Evolutionary conservation across 1,140 invertebrate genomes (phyloP).

Genomic region (Pseudoatta argentina): DNA sequence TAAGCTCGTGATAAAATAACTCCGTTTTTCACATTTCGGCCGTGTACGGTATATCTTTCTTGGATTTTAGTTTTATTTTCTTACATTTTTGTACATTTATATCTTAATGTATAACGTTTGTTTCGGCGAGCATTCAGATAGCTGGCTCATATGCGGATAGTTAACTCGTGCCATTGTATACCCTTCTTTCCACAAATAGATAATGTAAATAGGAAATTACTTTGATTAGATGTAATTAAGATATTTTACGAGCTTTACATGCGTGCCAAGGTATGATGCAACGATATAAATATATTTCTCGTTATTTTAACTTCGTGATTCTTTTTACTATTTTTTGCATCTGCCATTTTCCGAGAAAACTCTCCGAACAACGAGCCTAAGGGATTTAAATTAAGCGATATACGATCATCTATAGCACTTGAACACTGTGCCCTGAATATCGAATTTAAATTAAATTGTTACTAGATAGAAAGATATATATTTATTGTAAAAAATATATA

Average conservation of each 20-base stretch:
- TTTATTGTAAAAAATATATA: slow-evolving; percentile 77
- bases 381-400: slow-evolving; percentile 17
- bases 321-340: background rate
- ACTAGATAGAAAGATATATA: slow-evolving; percentile 71
- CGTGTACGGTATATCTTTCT: slow-evolving; percentile 26
- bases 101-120: slow-evolving; percentile 73
- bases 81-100: slow-evolving; percentile 84
- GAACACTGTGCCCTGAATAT: slow-evolving; percentile 39
- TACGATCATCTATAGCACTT: slow-evolving; percentile 25
- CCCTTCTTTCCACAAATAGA: slow-evolving; percentile 2
- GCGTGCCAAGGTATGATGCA: slow-evolving; percentile 40
- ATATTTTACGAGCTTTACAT: slow-evolving; percentile 26
- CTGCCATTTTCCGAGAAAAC: slow-evolving; percentile 41
- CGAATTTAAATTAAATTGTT: slow-evolving; percentile 67
- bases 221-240: slow-evolving; percentile 27
- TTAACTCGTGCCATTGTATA: slow-evolving; percentile 53
- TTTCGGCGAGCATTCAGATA: slow-evolving; percentile 39
- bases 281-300: background rate
- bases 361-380: slow-evolving; percentile 56
- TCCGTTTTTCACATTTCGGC: slow-evolving; percentile 53
- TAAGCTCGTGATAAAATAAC: slow-evolving; percentile 21
- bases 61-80: slow-evolving; percentile 76
- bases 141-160: slow-evolving; percentile 7
- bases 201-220: slow-evolving; percentile 37
- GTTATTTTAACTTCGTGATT: background rate